phyloP scores from a whole-genome alignment of 2,888 invertebrate species.

The Mesorhabditis spiculigera region DNA sequence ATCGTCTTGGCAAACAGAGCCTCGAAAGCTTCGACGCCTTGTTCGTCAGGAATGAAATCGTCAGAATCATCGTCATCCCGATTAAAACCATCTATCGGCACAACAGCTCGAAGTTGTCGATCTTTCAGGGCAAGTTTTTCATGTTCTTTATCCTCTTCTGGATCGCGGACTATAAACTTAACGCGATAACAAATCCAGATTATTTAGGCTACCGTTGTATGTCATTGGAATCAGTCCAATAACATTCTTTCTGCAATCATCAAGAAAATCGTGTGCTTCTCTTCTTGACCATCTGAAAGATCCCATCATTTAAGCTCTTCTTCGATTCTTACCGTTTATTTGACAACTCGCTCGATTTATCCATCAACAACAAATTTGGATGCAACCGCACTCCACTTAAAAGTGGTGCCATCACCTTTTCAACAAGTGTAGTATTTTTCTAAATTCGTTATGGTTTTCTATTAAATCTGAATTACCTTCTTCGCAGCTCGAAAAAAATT shows the following conservation, averaged over 20 bases:
- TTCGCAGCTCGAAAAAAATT: background rate
- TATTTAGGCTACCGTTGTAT: background rate
- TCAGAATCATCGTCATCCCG: no score
- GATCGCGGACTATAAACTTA: no score
- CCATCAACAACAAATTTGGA: constrained; percentile 24
- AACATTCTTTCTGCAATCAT: constrained; percentile 15
- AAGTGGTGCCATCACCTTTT: constrained; percentile 12
- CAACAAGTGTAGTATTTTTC: constrained; percentile 7
- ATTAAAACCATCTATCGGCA: no score
- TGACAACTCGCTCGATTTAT: constrained; percentile 21
- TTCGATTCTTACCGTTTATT: constrained; percentile 16
- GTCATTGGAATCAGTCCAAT: constrained; percentile 21
- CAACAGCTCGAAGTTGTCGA: no score
- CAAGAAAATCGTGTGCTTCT: constrained; percentile 23
- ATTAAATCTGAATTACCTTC: background rate
- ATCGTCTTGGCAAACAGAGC: no score
- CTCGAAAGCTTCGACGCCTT: no score
- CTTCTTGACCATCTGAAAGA: constrained; percentile 14
- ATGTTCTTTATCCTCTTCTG: no score
- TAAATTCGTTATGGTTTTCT: background rate
- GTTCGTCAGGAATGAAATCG: no score
- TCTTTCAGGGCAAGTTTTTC: no score
- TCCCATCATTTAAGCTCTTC: background rate
- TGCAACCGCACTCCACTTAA: constrained; percentile 24
- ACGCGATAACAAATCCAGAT: background rate